Evolutionary conservation across 2,797 vertebrate genomes (phyloP).

Genomic region (Psittacula derbiana): DNA sequence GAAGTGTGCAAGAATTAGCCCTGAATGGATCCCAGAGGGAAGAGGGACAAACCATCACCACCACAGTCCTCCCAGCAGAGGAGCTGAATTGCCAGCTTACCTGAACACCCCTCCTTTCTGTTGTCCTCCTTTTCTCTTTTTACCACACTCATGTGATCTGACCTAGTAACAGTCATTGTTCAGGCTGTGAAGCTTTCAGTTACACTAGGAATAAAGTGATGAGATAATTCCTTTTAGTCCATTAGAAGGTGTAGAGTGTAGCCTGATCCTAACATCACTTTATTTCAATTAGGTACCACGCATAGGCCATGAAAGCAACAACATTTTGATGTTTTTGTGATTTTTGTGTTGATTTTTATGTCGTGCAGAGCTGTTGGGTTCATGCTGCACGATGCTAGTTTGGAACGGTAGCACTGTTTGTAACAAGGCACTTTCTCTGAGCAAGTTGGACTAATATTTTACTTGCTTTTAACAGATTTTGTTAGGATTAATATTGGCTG

Average conservation of each 20-base stretch:
- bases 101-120: not conserved
- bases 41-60: not conserved
- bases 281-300: not conserved
- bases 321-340: not conserved
- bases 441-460: not conserved
- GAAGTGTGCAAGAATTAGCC: not conserved
- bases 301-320: not conserved
- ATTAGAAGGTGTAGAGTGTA: not conserved
- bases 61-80: not conserved
- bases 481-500: not conserved
- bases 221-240: not conserved
- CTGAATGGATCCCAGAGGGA: not conserved
- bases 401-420: not conserved
- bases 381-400: not conserved
- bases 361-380: not conserved
- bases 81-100: not conserved
- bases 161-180: not conserved
- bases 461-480: not conserved
- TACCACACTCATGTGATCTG: not conserved
- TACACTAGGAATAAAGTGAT: not conserved
- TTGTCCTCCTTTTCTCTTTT: not conserved
- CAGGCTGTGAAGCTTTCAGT: not conserved
- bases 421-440: not conserved
- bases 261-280: not conserved
- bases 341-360: not conserved